phyloP scores from a whole-genome alignment of 2,797 vertebrate genomes.

The Poeciliopsis infans region DNA sequence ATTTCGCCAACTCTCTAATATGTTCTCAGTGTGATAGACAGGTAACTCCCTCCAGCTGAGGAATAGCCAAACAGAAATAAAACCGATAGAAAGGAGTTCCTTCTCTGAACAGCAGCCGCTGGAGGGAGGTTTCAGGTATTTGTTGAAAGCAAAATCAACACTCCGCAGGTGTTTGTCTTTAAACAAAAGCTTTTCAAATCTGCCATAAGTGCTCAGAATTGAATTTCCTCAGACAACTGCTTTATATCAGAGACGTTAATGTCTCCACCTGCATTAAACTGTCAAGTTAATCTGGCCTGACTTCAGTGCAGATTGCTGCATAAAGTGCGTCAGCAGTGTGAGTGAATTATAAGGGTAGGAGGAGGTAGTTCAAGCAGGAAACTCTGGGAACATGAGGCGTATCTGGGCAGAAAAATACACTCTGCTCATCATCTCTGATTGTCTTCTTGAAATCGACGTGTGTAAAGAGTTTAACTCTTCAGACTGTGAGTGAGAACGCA shows the following conservation, averaged over 20 bases:
- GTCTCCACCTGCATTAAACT: conserved; percentile 10
- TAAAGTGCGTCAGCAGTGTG: conserved; percentile 8
- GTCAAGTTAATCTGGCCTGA: conserved; percentile 10
- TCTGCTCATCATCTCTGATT: not conserved
- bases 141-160: conserved; percentile 5
- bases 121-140: conserved; percentile 2
- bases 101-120: not conserved
- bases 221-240: not conserved
- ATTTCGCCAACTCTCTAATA: not conserved
- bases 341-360: conserved; percentile 17
- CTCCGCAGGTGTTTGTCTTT: conserved; percentile 6
- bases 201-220: not conserved
- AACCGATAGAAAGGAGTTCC: conserved; percentile 14
- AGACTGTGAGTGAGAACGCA: too few relatives aligned
- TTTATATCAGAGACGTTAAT: conserved; percentile 13
- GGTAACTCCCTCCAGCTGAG: not conserved
- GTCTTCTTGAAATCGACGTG: not conserved
- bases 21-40: not conserved
- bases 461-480: not conserved
- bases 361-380: not conserved
- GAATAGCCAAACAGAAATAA: not conserved
- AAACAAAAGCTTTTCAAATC: not conserved
- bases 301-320: not conserved
- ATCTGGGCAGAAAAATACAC: not conserved
- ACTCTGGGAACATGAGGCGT: not conserved